Evolutionary conservation across 2,797 vertebrate genomes (phyloP).

Genomic region (Holocentrus rufus): DNA sequence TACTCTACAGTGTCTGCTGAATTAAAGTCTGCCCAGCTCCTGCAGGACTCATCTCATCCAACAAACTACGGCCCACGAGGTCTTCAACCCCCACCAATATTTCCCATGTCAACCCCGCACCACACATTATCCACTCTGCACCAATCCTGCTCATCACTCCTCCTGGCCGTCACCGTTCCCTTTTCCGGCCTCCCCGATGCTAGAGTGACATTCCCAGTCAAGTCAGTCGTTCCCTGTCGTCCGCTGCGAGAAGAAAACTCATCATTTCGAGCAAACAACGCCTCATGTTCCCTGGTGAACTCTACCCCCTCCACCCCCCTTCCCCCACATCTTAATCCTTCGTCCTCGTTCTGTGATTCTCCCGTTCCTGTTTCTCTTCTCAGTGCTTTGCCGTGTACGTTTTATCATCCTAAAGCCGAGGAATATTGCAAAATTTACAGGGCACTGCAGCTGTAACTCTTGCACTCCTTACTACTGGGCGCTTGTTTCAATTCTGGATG

Average conservation of each 20-base stretch:
- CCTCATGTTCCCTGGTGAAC: constrained; percentile 15
- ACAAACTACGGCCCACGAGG: too few species aligned
- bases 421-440: neutral
- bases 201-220: constrained; percentile 37
- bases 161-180: neutral
- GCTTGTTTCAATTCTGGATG: neutral
- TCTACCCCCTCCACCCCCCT: constrained; percentile 8
- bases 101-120: too few species aligned
- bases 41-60: too few species aligned
- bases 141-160: neutral
- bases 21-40: too few species aligned
- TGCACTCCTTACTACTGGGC: too few species aligned
- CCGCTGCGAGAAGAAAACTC: constrained; percentile 25
- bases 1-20: too few species aligned
- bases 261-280: constrained; percentile 13
- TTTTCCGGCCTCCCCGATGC: constrained; percentile 6
- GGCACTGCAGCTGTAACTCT: too few species aligned
- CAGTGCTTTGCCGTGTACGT: neutral
- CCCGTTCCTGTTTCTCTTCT: constrained; percentile 9
- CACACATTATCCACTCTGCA: constrained; percentile 6
- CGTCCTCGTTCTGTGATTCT: neutral
- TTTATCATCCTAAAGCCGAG: constrained; percentile 12
- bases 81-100: too few species aligned
- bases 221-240: constrained; percentile 8
- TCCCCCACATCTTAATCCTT: neutral